Conservation (phyloP, 2,888 invertebrate species). For the Ornithoptera priamus region DNA sequence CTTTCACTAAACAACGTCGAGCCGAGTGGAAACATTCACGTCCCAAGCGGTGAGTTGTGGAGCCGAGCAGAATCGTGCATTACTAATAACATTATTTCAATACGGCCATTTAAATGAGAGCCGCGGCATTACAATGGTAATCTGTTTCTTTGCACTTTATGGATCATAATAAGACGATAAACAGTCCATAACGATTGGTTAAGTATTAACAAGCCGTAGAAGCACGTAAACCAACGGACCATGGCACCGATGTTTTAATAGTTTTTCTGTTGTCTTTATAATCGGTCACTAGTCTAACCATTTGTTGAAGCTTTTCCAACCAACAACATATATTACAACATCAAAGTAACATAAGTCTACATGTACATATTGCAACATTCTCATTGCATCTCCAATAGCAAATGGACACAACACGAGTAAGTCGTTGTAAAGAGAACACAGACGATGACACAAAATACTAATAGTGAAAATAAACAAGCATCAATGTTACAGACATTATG, state of each 20-base stretch:
- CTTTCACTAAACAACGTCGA: constrained; percentile 53
- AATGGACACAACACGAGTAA: no score
- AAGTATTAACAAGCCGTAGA: constrained; percentile 46
- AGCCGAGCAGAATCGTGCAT: constrained; percentile 57
- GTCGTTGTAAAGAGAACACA: no score
- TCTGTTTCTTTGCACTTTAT: constrained; percentile 40
- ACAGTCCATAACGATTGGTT: constrained; percentile 44
- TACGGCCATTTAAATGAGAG: constrained; percentile 43
- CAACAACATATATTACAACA: no score
- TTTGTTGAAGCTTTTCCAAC: constrained; percentile 14
- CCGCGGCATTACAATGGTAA: constrained; percentile 38
- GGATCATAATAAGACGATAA: constrained; percentile 37
- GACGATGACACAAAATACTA: no score
- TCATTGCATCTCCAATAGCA: no score
- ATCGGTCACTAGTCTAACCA: constrained; percentile 45
- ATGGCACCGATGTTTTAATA: constrained; percentile 63
- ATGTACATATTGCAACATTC: no score
- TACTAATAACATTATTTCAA: constrained; percentile 52
- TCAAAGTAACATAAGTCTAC: no score
- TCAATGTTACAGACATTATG: no score
- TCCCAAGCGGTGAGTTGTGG: constrained; percentile 46
- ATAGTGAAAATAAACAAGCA: no score
- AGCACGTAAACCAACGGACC: constrained; percentile 61
- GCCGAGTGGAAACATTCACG: constrained; percentile 41
- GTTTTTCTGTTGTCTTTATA: constrained; percentile 41